phyloP scores from a whole-genome alignment of 2,113 vertebrate species.

The Herpailurus yagouaroundi region DNA sequence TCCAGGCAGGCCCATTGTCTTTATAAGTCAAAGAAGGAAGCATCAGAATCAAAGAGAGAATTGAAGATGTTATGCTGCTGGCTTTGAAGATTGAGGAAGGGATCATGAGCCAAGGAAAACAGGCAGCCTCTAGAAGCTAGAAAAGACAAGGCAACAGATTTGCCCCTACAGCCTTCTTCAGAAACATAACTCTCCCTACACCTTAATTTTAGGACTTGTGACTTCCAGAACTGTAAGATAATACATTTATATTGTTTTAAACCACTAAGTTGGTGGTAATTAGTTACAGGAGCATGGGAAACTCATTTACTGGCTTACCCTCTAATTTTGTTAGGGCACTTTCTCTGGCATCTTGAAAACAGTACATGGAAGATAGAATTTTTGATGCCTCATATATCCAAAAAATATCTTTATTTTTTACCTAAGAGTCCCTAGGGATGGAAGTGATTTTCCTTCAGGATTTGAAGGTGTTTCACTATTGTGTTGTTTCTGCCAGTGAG shows the following conservation, averaged over 20 bases:
- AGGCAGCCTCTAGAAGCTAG: not conserved
- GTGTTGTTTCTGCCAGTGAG: not conserved
- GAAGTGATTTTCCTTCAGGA: not conserved
- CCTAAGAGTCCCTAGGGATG: not conserved
- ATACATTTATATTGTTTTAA: not conserved
- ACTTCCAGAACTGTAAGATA: not conserved
- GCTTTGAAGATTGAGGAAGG: not conserved
- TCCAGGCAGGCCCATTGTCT: not conserved
- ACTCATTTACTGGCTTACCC: not conserved
- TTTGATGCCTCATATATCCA: not conserved
- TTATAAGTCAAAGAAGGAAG: not conserved
- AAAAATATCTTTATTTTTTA: slow-evolving; percentile 22
- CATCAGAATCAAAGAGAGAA: not conserved
- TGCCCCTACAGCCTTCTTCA: not conserved
- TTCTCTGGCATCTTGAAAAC: not conserved
- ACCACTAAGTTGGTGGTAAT: not conserved
- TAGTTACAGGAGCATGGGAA: not conserved
- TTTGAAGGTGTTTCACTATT: not conserved
- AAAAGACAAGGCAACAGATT: not conserved
- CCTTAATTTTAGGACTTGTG: not conserved
- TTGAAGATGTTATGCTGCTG: not conserved
- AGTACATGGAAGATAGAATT: not conserved
- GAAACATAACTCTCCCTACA: not conserved
- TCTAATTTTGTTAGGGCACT: not conserved
- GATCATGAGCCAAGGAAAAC: not conserved